phyloP scores from a whole-genome alignment of 1,140 invertebrate species.

The Brachionus angularis region DNA sequence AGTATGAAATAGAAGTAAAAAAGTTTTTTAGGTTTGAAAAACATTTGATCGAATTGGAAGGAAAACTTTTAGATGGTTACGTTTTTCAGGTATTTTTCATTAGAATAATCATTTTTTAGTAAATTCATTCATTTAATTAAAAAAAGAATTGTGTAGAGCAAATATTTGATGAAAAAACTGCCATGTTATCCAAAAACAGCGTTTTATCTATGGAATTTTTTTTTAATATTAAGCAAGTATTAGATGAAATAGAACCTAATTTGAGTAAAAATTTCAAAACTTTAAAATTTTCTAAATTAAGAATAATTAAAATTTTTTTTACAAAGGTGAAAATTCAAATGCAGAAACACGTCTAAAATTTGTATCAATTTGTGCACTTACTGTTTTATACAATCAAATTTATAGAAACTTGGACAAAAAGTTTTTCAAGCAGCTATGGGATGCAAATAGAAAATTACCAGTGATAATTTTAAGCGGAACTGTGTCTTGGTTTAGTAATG shows the following conservation, averaged over 20 bases:
- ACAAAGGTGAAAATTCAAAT: constrained; percentile 57
- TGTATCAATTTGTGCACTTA: constrained; percentile 69
- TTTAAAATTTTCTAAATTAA: constrained; percentile 59
- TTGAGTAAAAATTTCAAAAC: constrained; percentile 46
- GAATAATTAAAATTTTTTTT: constrained; percentile 37
- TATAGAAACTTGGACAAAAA: constrained; percentile 75
- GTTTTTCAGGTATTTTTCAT: constrained; percentile 63
- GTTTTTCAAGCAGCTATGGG: constrained; percentile 68
- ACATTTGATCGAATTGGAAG: constrained; percentile 66
- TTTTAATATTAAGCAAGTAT: constrained; percentile 61
- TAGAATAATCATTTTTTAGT: neutral
- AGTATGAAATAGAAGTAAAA: constrained; percentile 63
- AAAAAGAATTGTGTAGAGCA: constrained; percentile 63
- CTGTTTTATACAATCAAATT: constrained; percentile 69
- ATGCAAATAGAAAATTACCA: constrained; percentile 72
- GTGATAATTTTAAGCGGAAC: constrained; percentile 71
- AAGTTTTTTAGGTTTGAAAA: constrained; percentile 66
- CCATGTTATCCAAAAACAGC: constrained; percentile 63
- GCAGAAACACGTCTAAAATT: constrained; percentile 63
- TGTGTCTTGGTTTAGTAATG: constrained; percentile 72
- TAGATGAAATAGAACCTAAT: constrained; percentile 63
- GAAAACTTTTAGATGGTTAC: constrained; percentile 63
- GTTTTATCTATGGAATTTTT: constrained; percentile 66
- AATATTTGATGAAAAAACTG: constrained; percentile 64
- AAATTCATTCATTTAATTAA: neutral